phyloP scores from a whole-genome alignment of 2,888 invertebrate species.

The Acronicta leporina region DNA sequence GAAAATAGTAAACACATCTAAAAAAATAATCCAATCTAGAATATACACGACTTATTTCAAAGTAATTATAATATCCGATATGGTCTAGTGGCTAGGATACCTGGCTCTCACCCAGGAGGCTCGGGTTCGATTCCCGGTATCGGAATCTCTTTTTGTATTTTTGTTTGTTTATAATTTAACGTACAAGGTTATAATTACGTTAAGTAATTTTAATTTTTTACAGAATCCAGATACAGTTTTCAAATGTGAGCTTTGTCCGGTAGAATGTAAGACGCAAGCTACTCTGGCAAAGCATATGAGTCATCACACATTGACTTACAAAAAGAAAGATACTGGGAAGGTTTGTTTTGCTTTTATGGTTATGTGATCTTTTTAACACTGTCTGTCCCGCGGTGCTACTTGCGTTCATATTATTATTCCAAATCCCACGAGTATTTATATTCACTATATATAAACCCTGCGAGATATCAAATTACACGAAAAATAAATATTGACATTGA shows the following conservation, averaged over 20 bases:
- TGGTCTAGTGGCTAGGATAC: conserved; percentile 92
- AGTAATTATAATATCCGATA: conserved; percentile 59
- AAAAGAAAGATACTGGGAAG: conserved; percentile 25
- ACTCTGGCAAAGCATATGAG: conserved; percentile 57
- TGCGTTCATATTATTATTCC: no score
- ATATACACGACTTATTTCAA: neutral
- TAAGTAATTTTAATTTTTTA: neutral
- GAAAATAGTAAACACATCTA: no score
- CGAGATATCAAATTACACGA: no score
- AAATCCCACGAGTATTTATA: no score
- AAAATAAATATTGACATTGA: no score
- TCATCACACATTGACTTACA: conserved; percentile 49
- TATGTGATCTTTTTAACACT: no score
- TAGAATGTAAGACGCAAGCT: conserved; percentile 53
- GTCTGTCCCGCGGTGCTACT: no score
- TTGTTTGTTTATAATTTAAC: neutral
- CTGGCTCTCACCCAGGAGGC: conserved; percentile 92
- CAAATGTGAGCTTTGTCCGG: conserved; percentile 60
- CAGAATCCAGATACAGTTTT: conserved; percentile 27
- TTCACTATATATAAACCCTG: no score
- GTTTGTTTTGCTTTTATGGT: conserved; percentile 35
- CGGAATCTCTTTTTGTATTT: conserved; percentile 71
- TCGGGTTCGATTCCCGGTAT: conserved; percentile 90
- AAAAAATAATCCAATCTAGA: no score
- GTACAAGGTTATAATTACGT: no score